Evolutionary conservation across 2,888 invertebrate genomes (phyloP), one percentile per base, ranked within the genome.

Genomic region (Antheraea yamamai): DNA sequence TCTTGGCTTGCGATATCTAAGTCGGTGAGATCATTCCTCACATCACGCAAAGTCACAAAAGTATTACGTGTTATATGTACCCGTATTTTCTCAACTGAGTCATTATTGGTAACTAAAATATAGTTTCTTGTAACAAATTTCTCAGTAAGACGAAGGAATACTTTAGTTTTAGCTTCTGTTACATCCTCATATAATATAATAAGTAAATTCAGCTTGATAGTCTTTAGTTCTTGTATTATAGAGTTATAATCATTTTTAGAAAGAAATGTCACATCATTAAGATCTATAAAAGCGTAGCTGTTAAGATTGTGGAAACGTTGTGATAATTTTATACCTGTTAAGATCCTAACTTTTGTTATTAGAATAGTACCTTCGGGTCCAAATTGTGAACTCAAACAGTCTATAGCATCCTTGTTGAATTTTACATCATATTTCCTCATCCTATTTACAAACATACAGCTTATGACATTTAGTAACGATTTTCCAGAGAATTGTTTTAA

Each of bases 231-330:
- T 8, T 58, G 35, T 20, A 51, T 72, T 72, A 75, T 72, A 58
- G 52, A 23, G 8, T 75, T 61, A 39, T 71, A 58, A n/a, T 39
- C 58, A 61, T 75, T 71, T 51, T 23, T 71, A 7, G 74, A 75
- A 7, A 75, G 61, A 35, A 26, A 58, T 20, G 14, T 26, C 8
- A 61, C 61, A 39, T 75, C 70, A 72, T 75, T 61, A 12, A 75
- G 58, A 30, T 75, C 74, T 72, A 75, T 72, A 72, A 75, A 75
- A 10, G 70, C 72, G 72, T 72, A 75, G 20, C 72, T 26, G 39
- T 72, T 71, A 14, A 71, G 18, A 14, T 47, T 26, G 30, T 71
- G 20, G 16, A 47, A 75, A 14, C 61, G 47, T 30, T 75, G 74
- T 39, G 51, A 61, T 51, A 75, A 35, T 72, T 75, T 75, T 30